These are phyloP conservation scores for Clarias macrocephalus DNA, from an alignment of 2,113 vertebrate genomes.

Conservation along the genomic window DNA sequence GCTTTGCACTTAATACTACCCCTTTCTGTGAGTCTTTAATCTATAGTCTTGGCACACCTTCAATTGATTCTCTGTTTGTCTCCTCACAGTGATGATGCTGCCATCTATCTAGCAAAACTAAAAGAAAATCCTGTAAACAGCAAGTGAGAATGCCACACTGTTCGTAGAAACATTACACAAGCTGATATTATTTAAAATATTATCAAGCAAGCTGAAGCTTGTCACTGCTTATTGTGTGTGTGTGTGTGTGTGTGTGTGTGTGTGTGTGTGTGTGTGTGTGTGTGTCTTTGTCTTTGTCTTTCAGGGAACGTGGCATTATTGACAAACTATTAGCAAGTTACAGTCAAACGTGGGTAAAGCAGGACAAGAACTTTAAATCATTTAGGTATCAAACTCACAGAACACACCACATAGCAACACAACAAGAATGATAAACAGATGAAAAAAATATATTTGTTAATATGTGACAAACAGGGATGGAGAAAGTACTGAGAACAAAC, in stretches of 20 bases:
- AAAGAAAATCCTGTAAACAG: background rate
- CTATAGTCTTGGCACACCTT: background rate
- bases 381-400: slow-evolving; percentile 63
- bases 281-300: no score
- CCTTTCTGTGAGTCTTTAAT: background rate
- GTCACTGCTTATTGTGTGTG: background rate
- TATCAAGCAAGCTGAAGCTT: background rate
- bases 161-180: background rate
- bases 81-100: background rate
- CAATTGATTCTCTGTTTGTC: background rate
- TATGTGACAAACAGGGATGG: background rate
- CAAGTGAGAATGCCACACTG: background rate
- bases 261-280: background rate
- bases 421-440: background rate
- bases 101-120: background rate
- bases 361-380: slow-evolving; percentile 57
- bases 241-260: background rate
- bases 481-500: background rate
- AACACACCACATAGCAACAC: no score
- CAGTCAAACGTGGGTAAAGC: slow-evolving; percentile 62
- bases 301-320: slow-evolving; percentile 53
- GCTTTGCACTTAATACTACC: no score
- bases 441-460: background rate
- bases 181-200: background rate
- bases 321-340: slow-evolving; percentile 51